Conservation (phyloP, 2,888 invertebrate species). For the Carpatolechia fugitivella region DNA sequence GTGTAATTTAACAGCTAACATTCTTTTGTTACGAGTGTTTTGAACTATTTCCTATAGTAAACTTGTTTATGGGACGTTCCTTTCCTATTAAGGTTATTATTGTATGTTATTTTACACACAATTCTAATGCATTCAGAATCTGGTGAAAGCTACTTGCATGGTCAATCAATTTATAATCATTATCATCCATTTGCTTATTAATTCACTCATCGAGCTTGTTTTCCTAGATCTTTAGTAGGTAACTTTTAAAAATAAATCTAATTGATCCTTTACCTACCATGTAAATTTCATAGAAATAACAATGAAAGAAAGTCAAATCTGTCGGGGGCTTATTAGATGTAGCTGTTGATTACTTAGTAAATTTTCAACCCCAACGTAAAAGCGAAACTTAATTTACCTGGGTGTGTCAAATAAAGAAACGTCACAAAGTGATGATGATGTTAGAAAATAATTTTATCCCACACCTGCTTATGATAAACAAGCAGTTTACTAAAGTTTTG, state of each 20-base stretch:
- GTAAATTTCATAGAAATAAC: not conserved
- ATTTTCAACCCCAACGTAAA: too few species aligned
- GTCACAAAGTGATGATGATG: not conserved
- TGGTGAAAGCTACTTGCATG: conserved; percentile 9
- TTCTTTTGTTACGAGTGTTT: too few species aligned
- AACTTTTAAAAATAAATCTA: not conserved
- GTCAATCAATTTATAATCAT: conserved; percentile 5
- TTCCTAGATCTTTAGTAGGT: not conserved
- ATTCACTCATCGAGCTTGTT: conserved; percentile 13
- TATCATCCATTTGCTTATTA: conserved; percentile 15
- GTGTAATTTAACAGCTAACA: not conserved
- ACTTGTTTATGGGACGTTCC: too few species aligned
- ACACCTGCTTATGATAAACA: conserved; percentile 9
- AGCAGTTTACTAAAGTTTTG: conserved; percentile 9
- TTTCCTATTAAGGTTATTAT: not conserved
- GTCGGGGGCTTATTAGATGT: too few species aligned
- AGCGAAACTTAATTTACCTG: too few species aligned
- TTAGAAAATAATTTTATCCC: not conserved
- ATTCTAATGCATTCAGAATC: not conserved
- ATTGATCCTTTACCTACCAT: not conserved
- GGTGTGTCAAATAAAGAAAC: not conserved
- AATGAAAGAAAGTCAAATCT: too few species aligned
- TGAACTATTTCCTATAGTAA: too few species aligned
- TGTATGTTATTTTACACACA: conserved; percentile 2
- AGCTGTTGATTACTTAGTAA: too few species aligned